These are phyloP conservation scores for Chrysoperla carnea DNA, from an alignment of 1,140 invertebrate species.

Conservation along the genomic window DNA sequence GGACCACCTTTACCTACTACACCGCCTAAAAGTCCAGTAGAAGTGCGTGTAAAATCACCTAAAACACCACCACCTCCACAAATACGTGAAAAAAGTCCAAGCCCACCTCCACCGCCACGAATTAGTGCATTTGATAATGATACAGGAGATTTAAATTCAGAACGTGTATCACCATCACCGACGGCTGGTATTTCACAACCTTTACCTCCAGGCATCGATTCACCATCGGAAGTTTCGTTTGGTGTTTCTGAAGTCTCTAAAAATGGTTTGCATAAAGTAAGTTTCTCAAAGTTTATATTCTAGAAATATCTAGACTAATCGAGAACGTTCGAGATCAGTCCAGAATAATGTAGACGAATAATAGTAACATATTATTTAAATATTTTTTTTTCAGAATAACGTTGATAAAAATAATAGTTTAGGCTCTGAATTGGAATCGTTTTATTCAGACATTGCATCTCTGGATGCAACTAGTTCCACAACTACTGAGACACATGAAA, in stretches of 20 bases:
- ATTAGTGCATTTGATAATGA: constrained; percentile 6
- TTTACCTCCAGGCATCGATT: constrained; percentile 30
- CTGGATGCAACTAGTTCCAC: constrained; percentile 21
- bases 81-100: constrained; percentile 10
- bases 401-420: constrained; percentile 15
- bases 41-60: neutral
- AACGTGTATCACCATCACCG: constrained; percentile 6
- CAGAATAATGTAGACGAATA: too few species aligned
- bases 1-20: constrained; percentile 22
- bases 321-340: too few species aligned
- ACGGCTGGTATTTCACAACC: constrained; percentile 18
- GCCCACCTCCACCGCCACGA: constrained; percentile 19
- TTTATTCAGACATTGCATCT: constrained; percentile 39
- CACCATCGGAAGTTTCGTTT: constrained; percentile 12
- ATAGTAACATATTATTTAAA: too few species aligned
- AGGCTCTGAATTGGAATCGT: constrained; percentile 32
- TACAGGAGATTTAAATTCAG: constrained; percentile 6
- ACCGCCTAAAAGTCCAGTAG: too few species aligned
- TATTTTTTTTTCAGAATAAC: constrained; percentile 15
- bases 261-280: too few species aligned
- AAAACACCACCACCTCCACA: constrained; percentile 14
- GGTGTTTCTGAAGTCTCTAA: too few species aligned
- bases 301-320: too few species aligned
- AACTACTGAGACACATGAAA: constrained; percentile 5
- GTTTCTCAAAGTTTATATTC: too few species aligned